Base-by-base conservation (phyloP, 1,140 invertebrate species). In the Trialeurodes vaporariorum region DNA sequence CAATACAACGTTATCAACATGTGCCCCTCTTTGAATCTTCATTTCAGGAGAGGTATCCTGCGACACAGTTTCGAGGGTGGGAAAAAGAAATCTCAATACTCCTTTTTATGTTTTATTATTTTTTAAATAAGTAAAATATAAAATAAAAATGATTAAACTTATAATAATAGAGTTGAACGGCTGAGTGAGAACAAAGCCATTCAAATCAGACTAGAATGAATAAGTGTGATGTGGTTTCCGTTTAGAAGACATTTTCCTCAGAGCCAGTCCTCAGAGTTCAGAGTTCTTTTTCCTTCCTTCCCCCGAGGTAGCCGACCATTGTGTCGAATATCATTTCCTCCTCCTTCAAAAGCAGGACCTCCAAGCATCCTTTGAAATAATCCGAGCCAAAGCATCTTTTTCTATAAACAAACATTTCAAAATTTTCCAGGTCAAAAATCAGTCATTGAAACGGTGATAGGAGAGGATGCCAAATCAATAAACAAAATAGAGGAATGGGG, bases 321-420 rank as follows among this genome's bases (percentile, higher is more conserved):
- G 5, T 49, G 34, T 49, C 5, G 17, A 49, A 9, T 5, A 17
- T 9, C 34, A 49, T 49, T 49, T 49, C 34, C 34, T 93, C 86
- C 75, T 93, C 90, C 72, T 86, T 85, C 71, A 93, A 82, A 75
- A 92, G 85, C 71, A 96, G 83, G 69, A 90, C 88, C 76, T 94
- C 89, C 76, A 94, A 82, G 81, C 93, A 96, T 76, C 88, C 88
- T 76, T 92, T 91, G 86, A 96, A 96, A 83, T 91, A 93, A 75
- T 87, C 84, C 79, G 91, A 87, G 74, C 89, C 92, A 81, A 94
- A 94, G 85, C 92, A 94, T 81, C 92, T 86, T 83, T 90, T 86
- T 85, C 91, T 94, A 86, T 75, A 83, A 83, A 9, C 34, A 49
- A 49, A 49, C 34, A 49, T 49, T 49, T 49, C 34, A 17, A 17